These are phyloP conservation scores for Drosophila neotestacea DNA, from an alignment of 2,888 invertebrate genomes.

Conservation along the genomic window DNA sequence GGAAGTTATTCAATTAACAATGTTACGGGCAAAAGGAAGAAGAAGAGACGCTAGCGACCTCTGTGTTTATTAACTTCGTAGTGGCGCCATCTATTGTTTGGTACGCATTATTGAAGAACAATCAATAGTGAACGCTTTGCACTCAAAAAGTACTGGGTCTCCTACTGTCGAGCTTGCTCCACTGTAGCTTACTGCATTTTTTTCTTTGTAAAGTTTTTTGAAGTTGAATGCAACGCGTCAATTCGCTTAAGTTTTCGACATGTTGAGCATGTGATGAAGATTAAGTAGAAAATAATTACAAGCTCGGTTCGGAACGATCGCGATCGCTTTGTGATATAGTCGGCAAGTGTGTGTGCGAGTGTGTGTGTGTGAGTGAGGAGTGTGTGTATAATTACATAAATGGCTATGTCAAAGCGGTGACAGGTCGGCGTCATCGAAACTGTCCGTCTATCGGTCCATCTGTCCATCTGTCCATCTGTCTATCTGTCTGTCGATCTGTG, in stretches of 20 bases:
- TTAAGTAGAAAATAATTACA: constrained; percentile 82
- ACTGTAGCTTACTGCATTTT: too few species aligned
- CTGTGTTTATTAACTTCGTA: too few species aligned
- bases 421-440: constrained; percentile 73
- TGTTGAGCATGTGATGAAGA: constrained; percentile 80
- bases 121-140: too few species aligned
- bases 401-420: constrained; percentile 77
- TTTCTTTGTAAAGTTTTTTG: constrained; percentile 1
- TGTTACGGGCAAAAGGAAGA: too few species aligned
- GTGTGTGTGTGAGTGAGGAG: constrained; percentile 31
- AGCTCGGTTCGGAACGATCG: constrained; percentile 40
- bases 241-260: constrained; percentile 80
- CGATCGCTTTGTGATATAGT: constrained; percentile 66
- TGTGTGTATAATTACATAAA: constrained; percentile 74
- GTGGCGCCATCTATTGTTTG: too few species aligned
- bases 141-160: too few species aligned
- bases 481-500: constrained; percentile 10
- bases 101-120: too few species aligned
- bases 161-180: too few species aligned
- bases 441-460: constrained; percentile 45
- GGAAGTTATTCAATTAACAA: too few species aligned
- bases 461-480: constrained; percentile 12
- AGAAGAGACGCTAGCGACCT: too few species aligned
- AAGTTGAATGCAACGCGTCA: constrained; percentile 58
- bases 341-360: constrained; percentile 32